Conservation (phyloP, 2,888 invertebrate genomes). For the Diachrysia chrysitis region DNA sequence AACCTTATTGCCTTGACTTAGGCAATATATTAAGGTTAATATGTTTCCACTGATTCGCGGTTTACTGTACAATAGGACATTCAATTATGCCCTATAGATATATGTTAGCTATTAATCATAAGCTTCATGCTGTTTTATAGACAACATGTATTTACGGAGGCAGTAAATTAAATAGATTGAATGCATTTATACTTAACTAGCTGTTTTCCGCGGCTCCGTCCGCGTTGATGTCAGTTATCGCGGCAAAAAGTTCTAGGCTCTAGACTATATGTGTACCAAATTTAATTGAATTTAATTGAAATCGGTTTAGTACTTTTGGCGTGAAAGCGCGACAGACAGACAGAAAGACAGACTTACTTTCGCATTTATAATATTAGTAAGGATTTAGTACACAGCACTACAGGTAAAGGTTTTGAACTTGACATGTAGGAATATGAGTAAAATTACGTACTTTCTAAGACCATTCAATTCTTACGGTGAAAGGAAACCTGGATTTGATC, state of each 20-base stretch:
- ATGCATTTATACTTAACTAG: conserved; percentile 7
- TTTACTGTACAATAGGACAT: conserved; percentile 26
- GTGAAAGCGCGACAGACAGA: too few relatives aligned
- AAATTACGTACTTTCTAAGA: conserved; percentile 3
- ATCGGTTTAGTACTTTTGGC: too few relatives aligned
- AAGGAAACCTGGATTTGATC: conserved; percentile 6
- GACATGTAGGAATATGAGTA: background rate
- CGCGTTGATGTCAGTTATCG: too few relatives aligned
- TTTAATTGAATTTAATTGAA: too few relatives aligned
- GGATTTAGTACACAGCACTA: conserved; percentile 13
- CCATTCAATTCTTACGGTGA: background rate
- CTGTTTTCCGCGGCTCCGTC: too few relatives aligned
- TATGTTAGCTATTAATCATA: conserved; percentile 27
- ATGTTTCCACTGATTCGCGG: background rate
- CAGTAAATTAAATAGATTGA: conserved; percentile 13
- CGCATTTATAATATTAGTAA: too few relatives aligned
- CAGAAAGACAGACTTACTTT: too few relatives aligned
- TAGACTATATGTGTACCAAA: too few relatives aligned
- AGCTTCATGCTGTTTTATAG: conserved; percentile 15
- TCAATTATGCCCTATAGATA: conserved; percentile 28
- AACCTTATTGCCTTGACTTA: background rate
- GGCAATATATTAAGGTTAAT: background rate
- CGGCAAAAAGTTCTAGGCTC: too few relatives aligned
- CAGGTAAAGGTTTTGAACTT: conserved; percentile 22
- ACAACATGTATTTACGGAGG: background rate